Evolutionary conservation across 2,888 invertebrate genomes (phyloP).

Genomic region (Erebia ligea): DNA sequence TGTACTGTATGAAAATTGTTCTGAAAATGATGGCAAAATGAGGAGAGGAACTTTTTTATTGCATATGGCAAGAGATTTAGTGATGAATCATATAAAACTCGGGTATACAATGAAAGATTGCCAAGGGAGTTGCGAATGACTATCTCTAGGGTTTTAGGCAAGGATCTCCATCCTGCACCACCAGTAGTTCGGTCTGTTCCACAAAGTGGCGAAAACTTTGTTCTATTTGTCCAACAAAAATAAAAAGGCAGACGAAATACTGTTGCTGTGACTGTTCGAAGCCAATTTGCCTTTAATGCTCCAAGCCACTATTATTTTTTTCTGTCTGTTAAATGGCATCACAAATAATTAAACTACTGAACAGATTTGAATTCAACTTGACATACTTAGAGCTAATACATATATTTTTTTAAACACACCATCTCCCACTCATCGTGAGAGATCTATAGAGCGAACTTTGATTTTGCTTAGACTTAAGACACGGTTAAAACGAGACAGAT

Average conservation of each 20-base stretch:
- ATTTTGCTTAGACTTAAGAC: no score
- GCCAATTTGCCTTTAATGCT: no score
- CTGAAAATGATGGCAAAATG: constrained; percentile 30
- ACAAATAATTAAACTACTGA: neutral
- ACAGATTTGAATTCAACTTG: neutral
- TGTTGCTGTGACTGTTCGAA: no score
- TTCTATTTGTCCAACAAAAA: constrained; percentile 19
- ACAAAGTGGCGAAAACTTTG: constrained; percentile 22
- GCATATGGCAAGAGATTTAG: constrained; percentile 27
- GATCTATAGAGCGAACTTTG: no score
- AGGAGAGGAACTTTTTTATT: constrained; percentile 17
- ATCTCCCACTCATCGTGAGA: no score
- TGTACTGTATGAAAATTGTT: constrained; percentile 25
- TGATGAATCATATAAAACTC: constrained; percentile 23
- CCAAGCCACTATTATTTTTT: no score
- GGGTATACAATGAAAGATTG: constrained; percentile 36
- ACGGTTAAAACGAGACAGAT: no score
- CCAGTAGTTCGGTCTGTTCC: constrained; percentile 21
- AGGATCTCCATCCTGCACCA: constrained; percentile 23
- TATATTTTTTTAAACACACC: no score
- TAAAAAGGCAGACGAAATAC: constrained; percentile 26
- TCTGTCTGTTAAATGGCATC: no score
- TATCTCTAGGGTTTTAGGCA: constrained; percentile 31
- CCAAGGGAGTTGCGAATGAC: constrained; percentile 34
- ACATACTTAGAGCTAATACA: no score